Conservation (phyloP, 1,140 invertebrate genomes). For the Musca domestica region DNA sequence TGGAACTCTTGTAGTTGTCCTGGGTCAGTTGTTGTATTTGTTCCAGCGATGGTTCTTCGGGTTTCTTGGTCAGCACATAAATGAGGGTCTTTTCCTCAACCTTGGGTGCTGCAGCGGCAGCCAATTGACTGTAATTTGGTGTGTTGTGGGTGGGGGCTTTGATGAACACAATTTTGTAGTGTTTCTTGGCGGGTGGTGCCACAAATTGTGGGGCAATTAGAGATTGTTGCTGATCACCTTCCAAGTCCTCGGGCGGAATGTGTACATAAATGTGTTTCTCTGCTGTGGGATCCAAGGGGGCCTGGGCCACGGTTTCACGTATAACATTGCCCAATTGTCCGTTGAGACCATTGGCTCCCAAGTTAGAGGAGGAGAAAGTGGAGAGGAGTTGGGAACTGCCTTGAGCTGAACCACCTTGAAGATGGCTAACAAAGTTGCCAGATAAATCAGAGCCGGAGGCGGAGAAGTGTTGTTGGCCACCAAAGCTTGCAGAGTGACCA, state of each 20-base stretch:
- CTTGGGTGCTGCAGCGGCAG: slow-evolving; percentile 54
- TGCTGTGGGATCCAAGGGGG: slow-evolving; percentile 28
- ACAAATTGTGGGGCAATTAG: not conserved
- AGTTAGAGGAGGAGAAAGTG: not conserved
- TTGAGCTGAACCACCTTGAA: not conserved
- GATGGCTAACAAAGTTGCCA: not conserved
- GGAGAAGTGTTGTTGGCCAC: too few species aligned
- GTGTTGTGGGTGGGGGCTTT: slow-evolving; percentile 71
- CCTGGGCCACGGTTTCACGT: slow-evolving; percentile 28
- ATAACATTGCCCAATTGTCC: slow-evolving; percentile 26
- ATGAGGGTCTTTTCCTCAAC: slow-evolving; percentile 78
- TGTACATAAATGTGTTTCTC: slow-evolving; percentile 57
- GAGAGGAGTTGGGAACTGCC: not conserved
- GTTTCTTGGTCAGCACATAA: slow-evolving; percentile 78
- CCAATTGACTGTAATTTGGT: slow-evolving; percentile 61
- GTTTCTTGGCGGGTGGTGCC: slow-evolving; percentile 64
- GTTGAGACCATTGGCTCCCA: not conserved
- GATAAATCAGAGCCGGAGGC: not conserved
- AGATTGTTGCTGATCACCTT: slow-evolving; percentile 17
- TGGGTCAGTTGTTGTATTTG: slow-evolving; percentile 75
- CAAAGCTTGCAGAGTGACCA: too few species aligned
- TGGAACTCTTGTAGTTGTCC: slow-evolving; percentile 50
- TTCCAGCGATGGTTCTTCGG: slow-evolving; percentile 57
- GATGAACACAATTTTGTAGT: slow-evolving; percentile 83
- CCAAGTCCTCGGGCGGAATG: slow-evolving; percentile 60